These are phyloP conservation scores for Zeus faber DNA, from an alignment of 2,113 vertebrate species.

Conservation along the genomic window DNA sequence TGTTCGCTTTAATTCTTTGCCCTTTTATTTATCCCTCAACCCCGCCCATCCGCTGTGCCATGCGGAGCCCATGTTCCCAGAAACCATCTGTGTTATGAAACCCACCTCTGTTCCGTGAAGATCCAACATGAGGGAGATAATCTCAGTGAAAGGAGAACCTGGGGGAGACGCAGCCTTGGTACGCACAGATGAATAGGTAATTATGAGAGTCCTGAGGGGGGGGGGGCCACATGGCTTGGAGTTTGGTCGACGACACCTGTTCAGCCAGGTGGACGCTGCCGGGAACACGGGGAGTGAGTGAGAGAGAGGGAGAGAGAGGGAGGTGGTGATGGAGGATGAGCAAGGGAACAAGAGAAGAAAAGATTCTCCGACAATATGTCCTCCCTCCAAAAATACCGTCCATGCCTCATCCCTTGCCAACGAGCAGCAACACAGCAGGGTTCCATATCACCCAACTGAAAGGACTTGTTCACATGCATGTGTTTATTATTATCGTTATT, in stretches of 20 bases:
- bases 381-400: too few species aligned
- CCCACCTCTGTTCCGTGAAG: not conserved
- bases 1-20: too few species aligned
- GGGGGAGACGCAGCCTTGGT: not conserved
- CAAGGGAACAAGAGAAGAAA: not conserved
- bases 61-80: conserved; percentile 3
- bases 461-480: conserved; percentile 2
- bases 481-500: too few species aligned
- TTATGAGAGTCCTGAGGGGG: conserved; percentile 11
- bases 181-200: conserved; percentile 21
- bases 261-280: conserved; percentile 35
- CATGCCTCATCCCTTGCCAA: too few species aligned
- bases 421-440: too few species aligned
- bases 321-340: not conserved
- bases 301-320: not conserved
- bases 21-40: not conserved
- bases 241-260: conserved; percentile 41
- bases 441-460: too few species aligned
- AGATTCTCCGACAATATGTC: too few species aligned
- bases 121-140: conserved; percentile 15
- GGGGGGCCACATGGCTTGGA: conserved; percentile 2
- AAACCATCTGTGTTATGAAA: conserved; percentile 15
- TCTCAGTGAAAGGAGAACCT: not conserved
- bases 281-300: not conserved
- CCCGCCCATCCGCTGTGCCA: conserved; percentile 1